Evolutionary conservation across 2,888 invertebrate genomes (phyloP), one percentile per base, ranked within the genome.

Genomic region (Eupeodes luniger): DNA sequence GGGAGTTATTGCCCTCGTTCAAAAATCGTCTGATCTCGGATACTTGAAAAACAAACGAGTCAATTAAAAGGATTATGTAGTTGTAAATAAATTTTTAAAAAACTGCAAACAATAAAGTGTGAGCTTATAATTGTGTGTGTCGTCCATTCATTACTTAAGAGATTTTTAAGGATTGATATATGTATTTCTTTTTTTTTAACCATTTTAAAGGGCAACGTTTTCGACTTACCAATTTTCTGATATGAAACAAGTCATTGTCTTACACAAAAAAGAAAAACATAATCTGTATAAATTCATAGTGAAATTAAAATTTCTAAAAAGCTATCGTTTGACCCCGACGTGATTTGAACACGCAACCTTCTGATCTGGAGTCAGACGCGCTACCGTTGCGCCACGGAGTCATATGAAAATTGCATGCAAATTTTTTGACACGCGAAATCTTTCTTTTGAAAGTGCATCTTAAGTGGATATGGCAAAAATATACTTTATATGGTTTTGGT

Each of bases 1-100:
- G 19, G 95, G 95, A 0, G 90, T 96, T 16, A 79, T 94, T 0
- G 94, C 94, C 5, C 91, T 96, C 51, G 93, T 95, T 12, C 91
- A 91, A 0, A 95, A 94, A 89, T 94, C 95, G 0, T 91, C 91
- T 5, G 92, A 93, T 7, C 90, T 95, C 66, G 94, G 94, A 7
- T 95, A 95, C 87, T 92, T 93, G 53, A 94, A 90, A 89, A 66
- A 27, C 62, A 64, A 62, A 14, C 2, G 2, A 34, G 9, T 51
- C 34, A 2, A n/a, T 40, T 40, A 36, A 11, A 9, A n/a, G 44
- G 14, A 16, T 51, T n/a, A n/a, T n/a, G n/a, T n/a, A n/a, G 6
- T 27, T 2, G 12, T 19, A 16, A 51, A n/a, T 6, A 16, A 6
- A 7, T 51, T 51, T 6, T 9, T n/a, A 49, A 49, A 47, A 11